Evolutionary conservation across 2,797 vertebrate genomes (phyloP).

Genomic region (Cossypha niveicapilla): DNA sequence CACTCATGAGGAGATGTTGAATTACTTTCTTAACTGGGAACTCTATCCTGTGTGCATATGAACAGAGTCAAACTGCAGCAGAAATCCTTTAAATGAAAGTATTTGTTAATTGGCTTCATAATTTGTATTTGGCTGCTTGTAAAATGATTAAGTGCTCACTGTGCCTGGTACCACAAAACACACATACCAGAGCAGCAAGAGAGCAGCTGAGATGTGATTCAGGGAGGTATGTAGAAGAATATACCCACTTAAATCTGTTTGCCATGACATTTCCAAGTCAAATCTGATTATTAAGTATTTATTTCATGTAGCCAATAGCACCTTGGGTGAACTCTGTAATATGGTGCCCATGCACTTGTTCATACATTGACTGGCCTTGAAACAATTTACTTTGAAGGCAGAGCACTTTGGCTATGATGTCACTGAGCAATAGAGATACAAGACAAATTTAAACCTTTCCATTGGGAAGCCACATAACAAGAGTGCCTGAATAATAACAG

Average conservation of each 20-base stretch:
- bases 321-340: background rate
- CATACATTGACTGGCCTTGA: background rate
- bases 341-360: background rate
- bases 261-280: background rate
- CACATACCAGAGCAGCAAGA: background rate
- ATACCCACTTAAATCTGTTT: background rate
- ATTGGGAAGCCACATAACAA: background rate
- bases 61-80: background rate
- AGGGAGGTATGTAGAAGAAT: background rate
- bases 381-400: background rate
- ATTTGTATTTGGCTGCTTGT: constrained; percentile 20
- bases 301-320: background rate
- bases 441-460: background rate
- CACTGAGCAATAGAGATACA: background rate
- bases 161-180: constrained; percentile 19
- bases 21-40: background rate
- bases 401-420: fast-evolving
- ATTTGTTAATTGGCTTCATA: constrained; percentile 21
- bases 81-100: constrained; percentile 27
- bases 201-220: constrained; percentile 3
- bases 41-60: background rate
- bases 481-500: background rate
- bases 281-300: constrained; percentile 29
- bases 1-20: background rate
- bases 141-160: background rate